Evolutionary conservation across 30 jellyfish, hydroid and myxozoan species (phyloP), one percentile per base, ranked within the genome.

Genomic region (Aurelia sp.): DNA sequence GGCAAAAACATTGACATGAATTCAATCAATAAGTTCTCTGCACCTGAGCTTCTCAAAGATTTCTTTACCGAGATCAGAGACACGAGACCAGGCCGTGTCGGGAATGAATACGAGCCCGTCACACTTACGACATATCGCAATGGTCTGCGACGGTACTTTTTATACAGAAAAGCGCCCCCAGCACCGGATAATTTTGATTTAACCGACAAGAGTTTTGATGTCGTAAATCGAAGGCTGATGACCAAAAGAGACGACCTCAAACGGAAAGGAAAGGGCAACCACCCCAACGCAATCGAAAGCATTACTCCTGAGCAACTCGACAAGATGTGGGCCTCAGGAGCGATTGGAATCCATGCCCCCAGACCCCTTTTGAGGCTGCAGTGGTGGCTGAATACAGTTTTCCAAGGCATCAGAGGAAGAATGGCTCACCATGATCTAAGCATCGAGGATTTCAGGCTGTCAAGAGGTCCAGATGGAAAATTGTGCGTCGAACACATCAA

Each of bases 251-350:
- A 94, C 71, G 99, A 94, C 51, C 64, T 94, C 76, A 94, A 94
- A 61, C 97, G 99, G 40, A 94, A 94, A 67, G 99, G 99, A 4
- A 94, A 94, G 66, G 99, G 99, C 44, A 94, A 94, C 75, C 99
- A 94, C 78, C 99, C 99, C 30, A 94, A 94, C 71, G 99, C 99
- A 13, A 89, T 94, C 41, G 99, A 94, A 53, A 94, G 99, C 79
- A 94, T 94, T 47, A 94, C 99, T 13, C 97, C 99, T 8, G 97
- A 94, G 50, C 99, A 94, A 74, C 91, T 95, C 21, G 98, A 90
- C 44, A 91, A 95, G 76, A 95, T 95, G 99, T 95, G 99, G 98
- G 98, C 96, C 7, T 90, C 98, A 1, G 99, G 99, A 12, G 99
- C 98, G 12, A 95, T 95, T 38, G 99, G 99, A 10, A 90, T 91